Conservation (phyloP, 2,113 vertebrate species). For the Muscicapa adusta region DNA sequence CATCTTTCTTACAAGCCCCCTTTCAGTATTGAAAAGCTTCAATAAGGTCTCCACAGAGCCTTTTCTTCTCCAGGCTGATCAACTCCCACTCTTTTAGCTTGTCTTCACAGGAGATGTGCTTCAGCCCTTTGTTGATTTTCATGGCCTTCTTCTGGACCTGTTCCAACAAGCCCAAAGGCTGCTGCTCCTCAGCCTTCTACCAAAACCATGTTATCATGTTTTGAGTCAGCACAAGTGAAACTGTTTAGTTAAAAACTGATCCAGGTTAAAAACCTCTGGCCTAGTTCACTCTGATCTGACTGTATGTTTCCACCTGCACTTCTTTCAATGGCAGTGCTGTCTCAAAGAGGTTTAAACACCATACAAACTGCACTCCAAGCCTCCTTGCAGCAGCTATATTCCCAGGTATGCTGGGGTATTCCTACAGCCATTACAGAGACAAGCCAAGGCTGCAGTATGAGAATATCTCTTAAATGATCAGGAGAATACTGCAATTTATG, state of each 20-base stretch:
- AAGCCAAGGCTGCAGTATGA: background rate
- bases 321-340: background rate
- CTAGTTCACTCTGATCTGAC: background rate
- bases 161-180: background rate
- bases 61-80: background rate
- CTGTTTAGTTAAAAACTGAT: background rate
- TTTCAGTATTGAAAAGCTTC: background rate
- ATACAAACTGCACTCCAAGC: background rate
- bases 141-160: background rate
- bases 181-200: background rate
- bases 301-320: background rate
- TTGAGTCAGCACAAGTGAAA: background rate
- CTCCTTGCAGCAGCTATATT: background rate
- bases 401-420: background rate
- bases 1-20: background rate
- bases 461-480: background rate
- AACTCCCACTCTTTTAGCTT: background rate
- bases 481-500: background rate
- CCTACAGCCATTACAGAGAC: background rate
- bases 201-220: rapidly evolving
- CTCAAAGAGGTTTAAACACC: background rate
- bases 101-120: background rate
- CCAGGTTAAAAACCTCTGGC: background rate
- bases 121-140: background rate
- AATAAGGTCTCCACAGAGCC: background rate